Base-by-base conservation (phyloP, 2,113 vertebrate genomes). In the Gracilinanus agilis region DNA sequence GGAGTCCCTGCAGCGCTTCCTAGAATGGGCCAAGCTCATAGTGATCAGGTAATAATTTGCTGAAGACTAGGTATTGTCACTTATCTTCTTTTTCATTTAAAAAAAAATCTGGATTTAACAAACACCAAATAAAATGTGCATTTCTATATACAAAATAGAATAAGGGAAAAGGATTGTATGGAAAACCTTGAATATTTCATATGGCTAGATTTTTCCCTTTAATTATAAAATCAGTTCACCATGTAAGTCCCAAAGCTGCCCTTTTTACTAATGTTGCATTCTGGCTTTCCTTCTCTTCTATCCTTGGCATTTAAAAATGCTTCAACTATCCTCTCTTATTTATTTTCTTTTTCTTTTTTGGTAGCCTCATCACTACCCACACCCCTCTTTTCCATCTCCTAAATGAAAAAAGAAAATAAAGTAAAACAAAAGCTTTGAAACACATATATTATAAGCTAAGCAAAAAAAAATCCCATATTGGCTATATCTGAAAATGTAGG, bases 401-500 rank as follows among this genome's bases (percentile, higher is more conserved):
- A 83, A 95, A 10, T 88, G 91, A 91, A 96, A 89, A 92, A 95
- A 90, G 24, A 34, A 23, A 8, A 88, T 2, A 88, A 29, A 12
- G 23, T 6, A 10, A 56, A 25, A 29, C 13, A 67, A 12, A 13
- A 34, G 29, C 56, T 58, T 34, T 7, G 16, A 21, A 40, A 83
- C n/a, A 40, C n/a, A 21, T 83, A 83, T 23, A n/a, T 34, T 83
- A 40, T 5, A 40, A 83, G n/a, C 21, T 34, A 83, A 83, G n/a
- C 19, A 40, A 40, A 40, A 83, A 12, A 40, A 21, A 8, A 23
- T 23, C 7, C n/a, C 1, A 83, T 21, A n/a, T 19, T 83, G 67
- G n/a, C n/a, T 83, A 2, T 83, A 83, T 83, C 19, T 83, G 67
- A 83, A n/a, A 83, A 40, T 2, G 2, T 40, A 83, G 19, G 23